Conservation (phyloP, 2,888 invertebrate species). For the Criorhina ranunculi region DNA sequence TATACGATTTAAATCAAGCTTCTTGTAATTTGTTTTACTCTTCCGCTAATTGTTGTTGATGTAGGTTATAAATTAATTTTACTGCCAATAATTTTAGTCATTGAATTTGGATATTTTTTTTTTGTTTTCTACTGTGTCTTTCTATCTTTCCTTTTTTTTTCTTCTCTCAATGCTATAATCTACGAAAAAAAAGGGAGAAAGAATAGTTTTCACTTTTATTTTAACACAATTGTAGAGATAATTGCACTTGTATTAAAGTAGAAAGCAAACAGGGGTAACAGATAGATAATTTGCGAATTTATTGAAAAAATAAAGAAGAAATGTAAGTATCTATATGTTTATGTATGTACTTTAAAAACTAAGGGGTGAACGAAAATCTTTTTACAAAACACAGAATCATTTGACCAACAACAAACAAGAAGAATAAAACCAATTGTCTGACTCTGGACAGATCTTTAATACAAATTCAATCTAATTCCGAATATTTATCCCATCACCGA, state of each 20-base stretch:
- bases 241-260: too few species aligned
- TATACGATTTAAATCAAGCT: slow-evolving; percentile 6
- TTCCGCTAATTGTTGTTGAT: not conserved
- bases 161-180: slow-evolving; percentile 26
- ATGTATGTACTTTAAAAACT: not conserved
- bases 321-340: too few species aligned
- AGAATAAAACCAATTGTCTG: not conserved
- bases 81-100: slow-evolving; percentile 36
- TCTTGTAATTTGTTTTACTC: not conserved
- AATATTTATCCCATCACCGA: slow-evolving; percentile 17
- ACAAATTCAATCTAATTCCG: slow-evolving; percentile 5
- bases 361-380: not conserved
- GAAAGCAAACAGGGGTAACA: not conserved
- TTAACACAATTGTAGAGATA: slow-evolving; percentile 7
- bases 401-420: not conserved
- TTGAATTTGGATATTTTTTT: slow-evolving; percentile 23
- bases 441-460: slow-evolving; percentile 7
- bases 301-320: not conserved
- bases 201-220: slow-evolving; percentile 39
- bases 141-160: slow-evolving; percentile 8
- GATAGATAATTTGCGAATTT: not conserved
- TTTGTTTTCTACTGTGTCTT: not conserved
- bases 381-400: not conserved
- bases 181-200: slow-evolving; percentile 8
- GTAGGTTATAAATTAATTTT: slow-evolving; percentile 27